Conservation (phyloP, 2,113 vertebrate species). For the Paralichthys olivaceus region DNA sequence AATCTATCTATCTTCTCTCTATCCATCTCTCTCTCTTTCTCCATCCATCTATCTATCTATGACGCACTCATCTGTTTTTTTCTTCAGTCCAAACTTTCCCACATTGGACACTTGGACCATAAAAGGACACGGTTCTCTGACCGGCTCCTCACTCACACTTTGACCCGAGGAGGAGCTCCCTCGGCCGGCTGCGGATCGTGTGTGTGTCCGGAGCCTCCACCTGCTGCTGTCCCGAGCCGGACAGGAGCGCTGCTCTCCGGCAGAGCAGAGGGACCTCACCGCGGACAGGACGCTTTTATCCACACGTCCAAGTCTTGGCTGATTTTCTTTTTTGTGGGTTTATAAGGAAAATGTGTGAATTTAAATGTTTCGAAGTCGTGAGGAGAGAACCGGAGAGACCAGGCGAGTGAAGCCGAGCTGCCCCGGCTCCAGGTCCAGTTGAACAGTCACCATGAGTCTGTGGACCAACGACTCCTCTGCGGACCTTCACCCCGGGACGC, state of each 20-base stretch:
- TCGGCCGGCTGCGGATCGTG: not conserved
- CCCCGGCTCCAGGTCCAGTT: too few species aligned
- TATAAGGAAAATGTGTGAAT: not conserved
- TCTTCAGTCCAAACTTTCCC: constrained; percentile 56
- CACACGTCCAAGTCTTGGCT: too few species aligned
- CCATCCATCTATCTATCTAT: not conserved
- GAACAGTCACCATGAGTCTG: constrained; percentile 50
- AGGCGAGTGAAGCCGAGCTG: not conserved
- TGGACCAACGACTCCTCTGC: constrained; percentile 57
- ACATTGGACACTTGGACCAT: constrained; percentile 68
- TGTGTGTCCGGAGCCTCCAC: constrained; percentile 18
- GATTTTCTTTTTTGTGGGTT: not conserved
- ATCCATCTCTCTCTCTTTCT: not conserved
- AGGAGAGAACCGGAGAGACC: not conserved
- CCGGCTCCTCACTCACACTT: not conserved
- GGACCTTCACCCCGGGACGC: constrained; percentile 11
- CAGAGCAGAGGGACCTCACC: too few species aligned
- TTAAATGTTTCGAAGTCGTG: too few species aligned
- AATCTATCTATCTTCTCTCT: not conserved
- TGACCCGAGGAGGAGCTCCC: constrained; percentile 46
- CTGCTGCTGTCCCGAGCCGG: constrained; percentile 35
- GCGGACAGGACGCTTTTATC: too few species aligned
- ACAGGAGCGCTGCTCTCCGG: constrained; percentile 3
- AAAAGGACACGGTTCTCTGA: constrained; percentile 52
- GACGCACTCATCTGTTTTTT: not conserved